phyloP scores from a whole-genome alignment of 2,113 vertebrate genomes.

The Lynx canadensis region DNA sequence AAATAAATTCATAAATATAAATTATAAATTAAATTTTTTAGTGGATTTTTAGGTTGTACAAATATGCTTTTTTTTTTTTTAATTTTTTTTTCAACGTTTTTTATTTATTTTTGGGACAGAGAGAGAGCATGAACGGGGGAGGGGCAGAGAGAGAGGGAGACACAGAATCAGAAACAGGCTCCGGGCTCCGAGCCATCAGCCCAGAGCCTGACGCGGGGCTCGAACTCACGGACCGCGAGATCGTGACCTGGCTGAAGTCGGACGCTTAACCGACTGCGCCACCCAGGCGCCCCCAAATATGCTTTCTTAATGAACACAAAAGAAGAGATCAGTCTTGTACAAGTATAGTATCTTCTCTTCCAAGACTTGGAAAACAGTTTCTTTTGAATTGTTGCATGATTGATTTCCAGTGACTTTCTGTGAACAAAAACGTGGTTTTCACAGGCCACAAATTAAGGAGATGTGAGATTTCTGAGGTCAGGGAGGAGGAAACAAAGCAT shows the following conservation, averaged over 20 bases:
- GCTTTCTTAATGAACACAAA: slow-evolving; percentile 18
- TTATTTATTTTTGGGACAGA: too few relatives aligned
- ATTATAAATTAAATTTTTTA: background rate
- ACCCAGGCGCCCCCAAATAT: background rate
- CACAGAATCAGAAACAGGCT: too few relatives aligned
- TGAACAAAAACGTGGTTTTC: background rate
- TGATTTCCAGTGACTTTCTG: background rate
- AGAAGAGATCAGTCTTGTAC: background rate
- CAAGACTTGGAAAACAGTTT: background rate
- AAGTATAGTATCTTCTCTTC: background rate
- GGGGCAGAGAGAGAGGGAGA: too few relatives aligned
- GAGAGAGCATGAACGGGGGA: too few relatives aligned
- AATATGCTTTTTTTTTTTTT: background rate
- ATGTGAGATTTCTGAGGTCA: background rate
- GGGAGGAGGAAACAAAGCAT: background rate
- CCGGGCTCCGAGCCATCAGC: too few relatives aligned
- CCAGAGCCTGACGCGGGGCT: too few relatives aligned
- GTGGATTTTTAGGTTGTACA: slow-evolving; percentile 1
- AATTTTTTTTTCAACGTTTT: too few relatives aligned
- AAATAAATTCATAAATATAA: too few relatives aligned
- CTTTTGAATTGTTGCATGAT: background rate
- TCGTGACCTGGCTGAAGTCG: too few relatives aligned
- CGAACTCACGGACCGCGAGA: too few relatives aligned
- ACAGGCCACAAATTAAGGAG: background rate
- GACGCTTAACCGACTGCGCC: too few relatives aligned